A percentile compares a stretch with the other conserved stretches of the same genome.
Conservation (phyloP, 1,140 invertebrate genomes). For the Monomorium pharaonis region DNA sequence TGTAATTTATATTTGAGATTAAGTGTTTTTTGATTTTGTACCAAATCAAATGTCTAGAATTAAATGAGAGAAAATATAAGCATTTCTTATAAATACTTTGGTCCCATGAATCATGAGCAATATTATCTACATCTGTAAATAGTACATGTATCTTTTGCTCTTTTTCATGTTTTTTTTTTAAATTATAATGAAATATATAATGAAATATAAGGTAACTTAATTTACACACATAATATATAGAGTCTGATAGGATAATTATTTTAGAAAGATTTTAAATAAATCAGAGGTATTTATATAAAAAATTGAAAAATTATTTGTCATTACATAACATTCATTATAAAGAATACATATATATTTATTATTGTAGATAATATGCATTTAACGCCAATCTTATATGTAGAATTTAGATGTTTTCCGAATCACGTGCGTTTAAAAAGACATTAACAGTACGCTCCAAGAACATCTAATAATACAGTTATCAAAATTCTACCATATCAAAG, state of each 20-base stretch:
- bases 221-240: conserved; percentile 5
- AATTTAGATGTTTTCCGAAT: conserved; percentile 50
- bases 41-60: too few relatives aligned
- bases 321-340: neutral
- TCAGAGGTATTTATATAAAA: neutral
- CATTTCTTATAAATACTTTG: neutral
- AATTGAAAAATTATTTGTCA: neutral
- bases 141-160: neutral
- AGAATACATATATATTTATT: neutral
- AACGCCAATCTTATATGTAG: neutral
- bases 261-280: neutral
- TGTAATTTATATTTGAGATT: neutral
- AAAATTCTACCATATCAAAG: conserved; percentile 56
- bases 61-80: neutral
- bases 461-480: conserved; percentile 73
- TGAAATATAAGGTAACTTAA: neutral
- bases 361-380: neutral
- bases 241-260: neutral
- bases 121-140: neutral
- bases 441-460: conserved; percentile 42
- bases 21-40: neutral
- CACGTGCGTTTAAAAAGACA: conserved; percentile 76
- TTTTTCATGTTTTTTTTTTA: neutral
- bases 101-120: neutral
- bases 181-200: neutral